A percentile compares a stretch with the other conserved stretches of the same genome.
phyloP scores from a whole-genome alignment of 2,888 invertebrate species.

The Coremacera marginata region DNA sequence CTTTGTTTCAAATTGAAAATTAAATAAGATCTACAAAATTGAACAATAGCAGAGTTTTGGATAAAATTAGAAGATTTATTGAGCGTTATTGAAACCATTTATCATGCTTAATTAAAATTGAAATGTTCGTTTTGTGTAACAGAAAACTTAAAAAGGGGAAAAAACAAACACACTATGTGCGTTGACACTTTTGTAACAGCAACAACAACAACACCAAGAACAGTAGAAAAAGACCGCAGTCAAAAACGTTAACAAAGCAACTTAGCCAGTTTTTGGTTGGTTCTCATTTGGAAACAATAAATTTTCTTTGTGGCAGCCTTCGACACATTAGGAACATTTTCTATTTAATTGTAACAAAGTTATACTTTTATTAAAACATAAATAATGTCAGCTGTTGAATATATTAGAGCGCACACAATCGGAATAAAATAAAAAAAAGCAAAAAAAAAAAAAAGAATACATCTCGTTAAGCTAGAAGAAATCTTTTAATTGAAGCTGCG shows the following conservation, averaged over 20 bases:
- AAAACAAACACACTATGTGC: too few species aligned
- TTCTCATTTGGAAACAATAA: too few species aligned
- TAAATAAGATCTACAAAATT: not conserved
- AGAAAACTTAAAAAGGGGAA: not conserved
- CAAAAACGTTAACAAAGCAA: not conserved
- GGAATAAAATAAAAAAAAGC: not conserved
- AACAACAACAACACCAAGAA: not conserved
- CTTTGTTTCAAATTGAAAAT: constrained; percentile 17
- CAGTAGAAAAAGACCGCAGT: not conserved
- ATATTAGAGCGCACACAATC: too few species aligned
- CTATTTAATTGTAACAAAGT: not conserved
- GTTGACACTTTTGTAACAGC: constrained; percentile 1
- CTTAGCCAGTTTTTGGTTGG: too few species aligned
- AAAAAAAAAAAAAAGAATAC: not conserved
- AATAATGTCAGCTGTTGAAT: too few species aligned
- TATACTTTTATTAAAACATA: not conserved
- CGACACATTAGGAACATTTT: not conserved
- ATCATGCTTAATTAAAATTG: constrained; percentile 68
- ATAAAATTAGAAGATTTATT: constrained; percentile 64
- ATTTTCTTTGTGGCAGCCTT: too few species aligned
- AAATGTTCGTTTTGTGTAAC: constrained; percentile 56
- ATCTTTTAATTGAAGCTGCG: not conserved
- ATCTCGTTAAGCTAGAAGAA: not conserved
- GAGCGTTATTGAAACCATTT: constrained; percentile 63
- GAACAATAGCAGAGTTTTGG: constrained; percentile 42